A percentile compares a stretch with the other conserved stretches of the same genome.
Evolutionary conservation across 2,113 vertebrate species (phyloP).

Genomic region (Scolopax mira): DNA sequence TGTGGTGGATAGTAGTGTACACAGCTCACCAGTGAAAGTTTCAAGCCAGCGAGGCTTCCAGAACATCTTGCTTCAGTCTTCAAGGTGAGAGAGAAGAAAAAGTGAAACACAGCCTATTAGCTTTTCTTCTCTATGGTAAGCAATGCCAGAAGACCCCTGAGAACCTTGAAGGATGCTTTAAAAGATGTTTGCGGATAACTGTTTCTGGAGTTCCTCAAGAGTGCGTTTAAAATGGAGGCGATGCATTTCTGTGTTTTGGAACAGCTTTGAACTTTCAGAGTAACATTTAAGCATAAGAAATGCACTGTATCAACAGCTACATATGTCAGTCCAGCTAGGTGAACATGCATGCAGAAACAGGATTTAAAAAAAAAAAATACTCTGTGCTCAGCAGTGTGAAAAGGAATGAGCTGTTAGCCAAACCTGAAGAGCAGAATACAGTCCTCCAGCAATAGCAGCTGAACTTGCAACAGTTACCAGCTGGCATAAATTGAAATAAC

Average conservation of each 20-base stretch:
- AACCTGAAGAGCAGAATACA: neutral
- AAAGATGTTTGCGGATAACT: neutral
- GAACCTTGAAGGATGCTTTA: neutral
- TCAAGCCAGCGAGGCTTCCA: neutral
- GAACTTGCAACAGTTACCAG: neutral
- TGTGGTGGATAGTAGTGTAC: no score
- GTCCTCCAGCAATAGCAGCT: neutral
- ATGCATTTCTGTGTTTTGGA: neutral
- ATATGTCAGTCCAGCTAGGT: neutral
- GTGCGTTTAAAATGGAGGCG: neutral
- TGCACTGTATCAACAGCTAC: neutral
- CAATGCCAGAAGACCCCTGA: neutral
- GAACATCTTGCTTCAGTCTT: neutral
- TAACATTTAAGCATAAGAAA: neutral
- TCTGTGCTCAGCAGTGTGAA: neutral
- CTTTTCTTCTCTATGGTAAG: neutral
- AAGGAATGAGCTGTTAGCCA: neutral
- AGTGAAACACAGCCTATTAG: fast-evolving
- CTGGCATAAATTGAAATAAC: neutral
- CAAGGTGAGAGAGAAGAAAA: neutral
- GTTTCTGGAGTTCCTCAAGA: neutral
- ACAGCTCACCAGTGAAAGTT: neutral
- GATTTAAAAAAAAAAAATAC: neutral
- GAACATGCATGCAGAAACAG: neutral
- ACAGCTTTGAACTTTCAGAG: neutral